Evolutionary conservation across 2,797 vertebrate species (phyloP).

Genomic region (Pangasius krempfi): DNA sequence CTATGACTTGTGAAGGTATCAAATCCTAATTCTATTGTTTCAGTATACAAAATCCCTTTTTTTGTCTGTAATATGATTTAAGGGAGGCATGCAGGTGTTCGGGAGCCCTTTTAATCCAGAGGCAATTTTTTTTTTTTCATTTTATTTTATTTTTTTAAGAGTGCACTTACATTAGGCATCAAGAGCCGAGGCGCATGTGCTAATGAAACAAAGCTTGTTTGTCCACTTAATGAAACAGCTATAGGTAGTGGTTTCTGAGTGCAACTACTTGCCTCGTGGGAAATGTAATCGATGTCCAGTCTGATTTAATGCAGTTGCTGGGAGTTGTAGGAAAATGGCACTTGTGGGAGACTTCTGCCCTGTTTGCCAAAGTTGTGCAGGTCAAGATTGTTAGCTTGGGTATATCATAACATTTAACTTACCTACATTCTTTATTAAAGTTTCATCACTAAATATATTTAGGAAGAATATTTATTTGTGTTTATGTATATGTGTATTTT

Average conservation of each 20-base stretch:
- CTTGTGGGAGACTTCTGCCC: constrained; percentile 75
- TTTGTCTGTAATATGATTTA: constrained; percentile 37
- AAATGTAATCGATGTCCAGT: constrained; percentile 47
- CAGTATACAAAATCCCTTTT: constrained; percentile 51
- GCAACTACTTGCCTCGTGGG: constrained; percentile 48
- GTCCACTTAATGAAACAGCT: constrained; percentile 15
- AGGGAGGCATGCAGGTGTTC: constrained; percentile 57
- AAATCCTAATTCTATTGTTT: constrained; percentile 50
- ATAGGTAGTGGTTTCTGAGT: constrained; percentile 18
- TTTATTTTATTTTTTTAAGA: constrained; percentile 42
- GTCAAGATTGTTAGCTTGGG: constrained; percentile 59
- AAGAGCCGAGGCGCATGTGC: constrained; percentile 15
- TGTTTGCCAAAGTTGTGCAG: constrained; percentile 65
- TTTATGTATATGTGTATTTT: constrained; percentile 61
- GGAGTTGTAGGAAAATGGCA: constrained; percentile 67
- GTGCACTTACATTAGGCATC: constrained; percentile 25
- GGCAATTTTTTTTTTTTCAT: constrained; percentile 37
- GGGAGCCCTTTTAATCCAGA: constrained; percentile 50
- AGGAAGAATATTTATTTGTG: constrained; percentile 69
- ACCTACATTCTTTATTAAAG: constrained; percentile 63
- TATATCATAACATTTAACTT: constrained; percentile 32
- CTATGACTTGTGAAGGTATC: constrained; percentile 40
- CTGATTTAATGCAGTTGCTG: constrained; percentile 47
- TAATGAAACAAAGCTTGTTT: constrained; percentile 7
- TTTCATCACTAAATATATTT: constrained; percentile 76